Conservation (phyloP, 2,888 invertebrate species). For the Cephus pygmeus region DNA sequence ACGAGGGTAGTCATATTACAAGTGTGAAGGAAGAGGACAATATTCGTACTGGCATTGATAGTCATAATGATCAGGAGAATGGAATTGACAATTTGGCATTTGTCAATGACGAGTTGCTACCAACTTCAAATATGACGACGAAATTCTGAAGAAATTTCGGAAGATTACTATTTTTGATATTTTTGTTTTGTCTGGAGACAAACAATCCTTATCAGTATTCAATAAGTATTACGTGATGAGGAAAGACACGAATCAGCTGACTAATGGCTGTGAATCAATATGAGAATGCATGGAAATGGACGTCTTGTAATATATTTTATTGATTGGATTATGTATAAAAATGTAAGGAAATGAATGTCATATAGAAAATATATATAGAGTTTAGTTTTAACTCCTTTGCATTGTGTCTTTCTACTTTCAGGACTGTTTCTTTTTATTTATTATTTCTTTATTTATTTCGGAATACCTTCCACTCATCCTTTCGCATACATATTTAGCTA, state of each 20-base stretch:
- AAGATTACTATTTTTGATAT: not conserved
- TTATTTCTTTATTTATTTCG: no score
- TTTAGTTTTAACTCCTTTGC: not conserved
- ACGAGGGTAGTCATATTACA: not conserved
- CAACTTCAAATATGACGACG: slow-evolving; percentile 21
- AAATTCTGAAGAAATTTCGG: slow-evolving; percentile 28
- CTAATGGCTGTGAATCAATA: not conserved
- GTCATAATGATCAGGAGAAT: not conserved
- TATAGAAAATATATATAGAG: not conserved
- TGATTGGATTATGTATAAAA: not conserved
- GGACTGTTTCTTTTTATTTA: no score
- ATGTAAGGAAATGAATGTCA: not conserved
- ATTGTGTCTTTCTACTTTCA: no score
- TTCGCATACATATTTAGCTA: no score
- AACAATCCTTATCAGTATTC: not conserved
- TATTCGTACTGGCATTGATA: slow-evolving; percentile 5
- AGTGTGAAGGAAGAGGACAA: slow-evolving; percentile 20
- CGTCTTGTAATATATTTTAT: not conserved
- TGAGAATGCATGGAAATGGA: not conserved
- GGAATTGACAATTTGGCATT: slow-evolving; percentile 34
- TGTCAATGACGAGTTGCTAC: slow-evolving; percentile 30
- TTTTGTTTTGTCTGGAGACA: not conserved
- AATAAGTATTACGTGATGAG: not conserved
- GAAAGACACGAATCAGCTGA: not conserved
- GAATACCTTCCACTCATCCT: no score